Conservation (phyloP, 2,888 invertebrate species). For the Lamellibrachia satsuma region DNA sequence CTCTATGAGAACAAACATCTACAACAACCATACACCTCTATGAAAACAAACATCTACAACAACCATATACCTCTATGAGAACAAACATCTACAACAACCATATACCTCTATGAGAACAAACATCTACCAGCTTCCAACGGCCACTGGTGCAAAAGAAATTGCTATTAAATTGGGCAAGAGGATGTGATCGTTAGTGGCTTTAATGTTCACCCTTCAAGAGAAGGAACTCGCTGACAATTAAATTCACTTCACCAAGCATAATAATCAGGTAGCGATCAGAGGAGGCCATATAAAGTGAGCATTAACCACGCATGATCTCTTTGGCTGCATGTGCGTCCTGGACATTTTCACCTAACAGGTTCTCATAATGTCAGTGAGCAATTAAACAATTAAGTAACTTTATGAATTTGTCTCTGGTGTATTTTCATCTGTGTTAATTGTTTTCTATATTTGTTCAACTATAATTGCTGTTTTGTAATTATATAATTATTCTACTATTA, state of each 20-base stretch:
- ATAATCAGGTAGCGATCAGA: background rate
- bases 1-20: no score
- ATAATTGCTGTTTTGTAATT: no score
- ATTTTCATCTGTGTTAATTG: no score
- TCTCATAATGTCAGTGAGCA: background rate
- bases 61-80: no score
- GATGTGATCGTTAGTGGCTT: background rate
- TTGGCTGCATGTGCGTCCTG: background rate
- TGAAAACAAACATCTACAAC: no score
- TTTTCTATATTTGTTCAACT: no score
- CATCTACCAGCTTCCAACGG: background rate
- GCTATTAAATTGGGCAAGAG: slow-evolving; percentile 13
- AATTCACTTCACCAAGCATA: slow-evolving; percentile 11
- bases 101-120: no score
- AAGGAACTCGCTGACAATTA: background rate
- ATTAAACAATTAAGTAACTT: background rate
- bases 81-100: no score
- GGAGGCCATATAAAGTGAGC: background rate
- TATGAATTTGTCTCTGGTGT: no score
- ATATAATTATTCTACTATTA: no score
- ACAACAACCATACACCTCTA: no score
- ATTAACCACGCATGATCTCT: background rate
- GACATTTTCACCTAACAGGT: background rate
- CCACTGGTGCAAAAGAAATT: slow-evolving; percentile 13
- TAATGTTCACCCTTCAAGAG: background rate